These are phyloP conservation scores for Dendrolimus kikuchii DNA, from an alignment of 1,140 invertebrate genomes.

Conservation along the genomic window DNA sequence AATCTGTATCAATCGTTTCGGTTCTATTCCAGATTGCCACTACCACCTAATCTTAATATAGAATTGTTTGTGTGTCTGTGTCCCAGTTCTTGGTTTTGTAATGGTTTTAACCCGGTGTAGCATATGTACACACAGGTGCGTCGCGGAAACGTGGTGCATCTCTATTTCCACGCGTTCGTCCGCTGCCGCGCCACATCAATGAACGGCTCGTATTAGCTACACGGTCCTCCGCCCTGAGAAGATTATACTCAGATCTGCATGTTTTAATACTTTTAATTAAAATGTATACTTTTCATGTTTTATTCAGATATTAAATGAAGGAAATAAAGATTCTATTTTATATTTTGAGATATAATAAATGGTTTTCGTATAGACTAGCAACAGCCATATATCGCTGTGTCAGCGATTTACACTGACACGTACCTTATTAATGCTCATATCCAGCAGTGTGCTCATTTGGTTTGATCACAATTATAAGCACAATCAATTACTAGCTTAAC, in stretches of 20 bases:
- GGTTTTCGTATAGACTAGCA: too few relatives aligned
- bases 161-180: slow-evolving; percentile 36
- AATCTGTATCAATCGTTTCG: too few relatives aligned
- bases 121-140: slow-evolving; percentile 22
- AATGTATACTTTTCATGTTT: neutral
- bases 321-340: neutral
- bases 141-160: slow-evolving; percentile 25
- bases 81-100: slow-evolving; percentile 8
- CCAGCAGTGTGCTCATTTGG: too few relatives aligned
- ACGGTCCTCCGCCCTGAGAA: slow-evolving; percentile 34
- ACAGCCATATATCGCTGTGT: too few relatives aligned
- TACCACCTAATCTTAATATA: neutral
- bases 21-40: neutral
- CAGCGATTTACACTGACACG: too few relatives aligned
- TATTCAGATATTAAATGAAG: neutral
- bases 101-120: neutral
- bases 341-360: too few relatives aligned
- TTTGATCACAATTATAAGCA: too few relatives aligned
- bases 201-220: slow-evolving; percentile 28
- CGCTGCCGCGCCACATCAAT: slow-evolving; percentile 43
- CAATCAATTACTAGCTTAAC: too few relatives aligned
- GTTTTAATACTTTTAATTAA: slow-evolving; percentile 25
- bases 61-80: slow-evolving; percentile 11
- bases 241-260: slow-evolving; percentile 7
- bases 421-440: too few relatives aligned